These are phyloP conservation scores for Zapus hudsonius DNA, from an alignment of 2,113 vertebrate genomes.

Conservation along the genomic window DNA sequence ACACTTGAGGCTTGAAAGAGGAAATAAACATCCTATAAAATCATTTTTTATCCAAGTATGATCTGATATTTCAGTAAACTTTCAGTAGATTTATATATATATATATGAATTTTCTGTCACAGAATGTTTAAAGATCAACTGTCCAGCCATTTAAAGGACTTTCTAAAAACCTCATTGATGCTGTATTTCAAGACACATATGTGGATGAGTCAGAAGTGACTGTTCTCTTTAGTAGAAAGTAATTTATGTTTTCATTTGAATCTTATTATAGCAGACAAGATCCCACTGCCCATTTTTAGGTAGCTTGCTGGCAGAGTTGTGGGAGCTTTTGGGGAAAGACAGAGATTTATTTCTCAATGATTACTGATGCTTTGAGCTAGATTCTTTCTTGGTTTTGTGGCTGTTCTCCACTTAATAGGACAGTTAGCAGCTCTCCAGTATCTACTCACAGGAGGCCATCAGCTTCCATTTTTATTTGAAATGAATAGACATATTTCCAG, in stretches of 20 bases:
- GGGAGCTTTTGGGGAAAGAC: neutral
- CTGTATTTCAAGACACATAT: neutral
- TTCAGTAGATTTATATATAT: neutral
- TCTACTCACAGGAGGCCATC: neutral
- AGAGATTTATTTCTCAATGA: neutral
- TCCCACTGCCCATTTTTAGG: neutral
- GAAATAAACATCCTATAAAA: neutral
- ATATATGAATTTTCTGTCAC: neutral
- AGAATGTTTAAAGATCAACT: neutral
- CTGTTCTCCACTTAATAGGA: neutral
- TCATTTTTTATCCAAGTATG: neutral
- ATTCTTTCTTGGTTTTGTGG: neutral
- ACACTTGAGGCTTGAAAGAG: neutral
- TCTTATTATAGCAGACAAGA: neutral
- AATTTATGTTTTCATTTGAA: neutral
- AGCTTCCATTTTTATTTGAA: neutral
- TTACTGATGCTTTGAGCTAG: neutral
- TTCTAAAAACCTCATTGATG: neutral
- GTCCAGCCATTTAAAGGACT: neutral
- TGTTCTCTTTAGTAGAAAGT: neutral
- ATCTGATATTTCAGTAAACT: neutral
- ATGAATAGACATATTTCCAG: neutral
- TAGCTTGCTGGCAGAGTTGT: neutral
- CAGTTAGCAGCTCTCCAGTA: neutral
- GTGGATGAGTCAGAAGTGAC: neutral